Evolutionary conservation across 2,888 invertebrate genomes (phyloP).

Genomic region (Taphrorychus bicolor): DNA sequence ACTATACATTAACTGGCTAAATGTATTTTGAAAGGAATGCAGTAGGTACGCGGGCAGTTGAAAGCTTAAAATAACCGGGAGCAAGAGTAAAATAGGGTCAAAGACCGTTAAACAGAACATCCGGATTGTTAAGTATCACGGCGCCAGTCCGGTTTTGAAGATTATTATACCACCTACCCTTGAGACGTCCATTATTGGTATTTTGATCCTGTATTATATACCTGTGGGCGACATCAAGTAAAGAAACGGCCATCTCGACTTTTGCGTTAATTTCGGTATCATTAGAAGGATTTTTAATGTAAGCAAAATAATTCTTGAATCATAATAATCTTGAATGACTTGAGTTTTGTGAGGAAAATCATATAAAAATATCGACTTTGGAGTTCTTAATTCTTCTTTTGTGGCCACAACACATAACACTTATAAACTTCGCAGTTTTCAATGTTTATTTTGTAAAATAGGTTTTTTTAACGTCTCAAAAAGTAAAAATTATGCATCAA

Average conservation of each 20-base stretch:
- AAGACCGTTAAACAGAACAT: slow-evolving; percentile 32
- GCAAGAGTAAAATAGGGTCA: slow-evolving; percentile 34
- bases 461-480: too few species aligned
- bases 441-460: too few species aligned
- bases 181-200: not conserved
- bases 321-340: too few species aligned
- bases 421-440: too few species aligned
- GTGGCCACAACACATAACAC: too few species aligned
- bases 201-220: not conserved
- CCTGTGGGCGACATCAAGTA: too few species aligned
- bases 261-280: too few species aligned
- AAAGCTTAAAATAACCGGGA: slow-evolving; percentile 29
- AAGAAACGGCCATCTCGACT: too few species aligned
- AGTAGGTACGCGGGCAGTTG: not conserved
- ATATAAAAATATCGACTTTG: not conserved
- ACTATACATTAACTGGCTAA: not conserved
- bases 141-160: slow-evolving; percentile 11
- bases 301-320: too few species aligned
- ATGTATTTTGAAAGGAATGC: not conserved
- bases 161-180: not conserved
- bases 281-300: too few species aligned
- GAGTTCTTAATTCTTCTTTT: not conserved
- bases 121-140: slow-evolving; percentile 22
- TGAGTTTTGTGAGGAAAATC: too few species aligned
- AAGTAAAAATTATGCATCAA: too few species aligned